These are phyloP conservation scores for Danio aesculapii DNA, from an alignment of 2,797 vertebrate species.

Conservation along the genomic window DNA sequence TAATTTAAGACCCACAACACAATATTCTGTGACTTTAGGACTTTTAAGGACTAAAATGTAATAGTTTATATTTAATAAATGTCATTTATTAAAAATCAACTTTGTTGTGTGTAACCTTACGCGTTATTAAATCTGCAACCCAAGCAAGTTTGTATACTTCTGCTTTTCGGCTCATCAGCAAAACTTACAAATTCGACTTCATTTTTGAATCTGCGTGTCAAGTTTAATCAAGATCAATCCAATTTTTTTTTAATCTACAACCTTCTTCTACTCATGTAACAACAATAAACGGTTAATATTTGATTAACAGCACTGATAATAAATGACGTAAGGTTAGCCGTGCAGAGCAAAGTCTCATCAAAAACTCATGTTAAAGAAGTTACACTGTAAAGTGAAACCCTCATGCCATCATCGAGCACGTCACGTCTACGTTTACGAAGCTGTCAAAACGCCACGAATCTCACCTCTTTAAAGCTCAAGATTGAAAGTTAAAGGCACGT, in stretches of 20 bases:
- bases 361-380: neutral
- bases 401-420: neutral
- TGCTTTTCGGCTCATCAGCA: too few relatives aligned
- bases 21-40: too few relatives aligned
- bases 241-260: neutral
- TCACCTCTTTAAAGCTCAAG: neutral
- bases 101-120: too few relatives aligned
- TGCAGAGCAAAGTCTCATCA: neutral
- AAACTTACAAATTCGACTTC: too few relatives aligned
- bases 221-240: neutral
- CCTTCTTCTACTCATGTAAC: neutral
- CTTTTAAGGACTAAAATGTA: too few relatives aligned
- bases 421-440: neutral
- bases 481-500: neutral
- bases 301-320: neutral
- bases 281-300: neutral
- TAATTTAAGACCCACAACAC: too few relatives aligned
- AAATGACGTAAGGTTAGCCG: too few relatives aligned
- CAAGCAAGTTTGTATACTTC: too few relatives aligned
- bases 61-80: too few relatives aligned
- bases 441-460: neutral
- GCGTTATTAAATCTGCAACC: too few relatives aligned
- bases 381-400: neutral
- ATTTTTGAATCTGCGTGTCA: too few relatives aligned
- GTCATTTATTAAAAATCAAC: too few relatives aligned